phyloP scores from a whole-genome alignment of 2,888 invertebrate species.

The Beris chalybata region DNA sequence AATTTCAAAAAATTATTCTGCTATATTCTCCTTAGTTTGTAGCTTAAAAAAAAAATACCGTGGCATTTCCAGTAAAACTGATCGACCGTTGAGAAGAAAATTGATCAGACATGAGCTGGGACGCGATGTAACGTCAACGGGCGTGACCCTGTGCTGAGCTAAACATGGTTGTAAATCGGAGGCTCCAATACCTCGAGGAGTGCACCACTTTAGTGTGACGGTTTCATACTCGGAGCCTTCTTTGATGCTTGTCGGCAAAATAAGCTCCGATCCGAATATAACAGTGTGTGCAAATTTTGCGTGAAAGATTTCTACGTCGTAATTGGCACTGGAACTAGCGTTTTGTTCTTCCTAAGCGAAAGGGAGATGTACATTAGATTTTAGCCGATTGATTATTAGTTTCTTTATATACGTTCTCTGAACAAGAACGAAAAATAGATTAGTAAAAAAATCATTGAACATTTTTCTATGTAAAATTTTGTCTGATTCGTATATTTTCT shows the following conservation, averaged over 20 bases:
- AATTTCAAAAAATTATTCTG: slow-evolving; percentile 6
- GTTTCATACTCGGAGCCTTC: slow-evolving; percentile 79
- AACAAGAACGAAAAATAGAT: neutral
- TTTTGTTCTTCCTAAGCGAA: slow-evolving; percentile 82
- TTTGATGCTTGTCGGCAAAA: slow-evolving; percentile 62
- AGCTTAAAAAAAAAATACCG: slow-evolving; percentile 52
- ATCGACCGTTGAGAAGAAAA: slow-evolving; percentile 93
- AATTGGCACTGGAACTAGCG: slow-evolving; percentile 96
- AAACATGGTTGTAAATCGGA: slow-evolving; percentile 81
- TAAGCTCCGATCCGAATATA: slow-evolving; percentile 68
- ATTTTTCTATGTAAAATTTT: no score
- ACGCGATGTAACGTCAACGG: slow-evolving; percentile 93
- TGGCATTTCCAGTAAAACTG: slow-evolving; percentile 88
- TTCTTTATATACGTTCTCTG: no score
- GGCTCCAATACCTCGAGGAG: slow-evolving; percentile 84
- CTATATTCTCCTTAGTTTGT: neutral
- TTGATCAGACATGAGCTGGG: slow-evolving; percentile 97
- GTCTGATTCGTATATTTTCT: no score
- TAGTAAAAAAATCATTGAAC: no score
- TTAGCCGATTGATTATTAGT: neutral
- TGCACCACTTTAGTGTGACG: slow-evolving; percentile 94
- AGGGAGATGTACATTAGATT: neutral
- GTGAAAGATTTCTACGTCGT: slow-evolving; percentile 97
- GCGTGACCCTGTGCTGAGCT: slow-evolving; percentile 87
- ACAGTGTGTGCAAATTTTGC: slow-evolving; percentile 82